A percentile compares a stretch with the other conserved stretches of the same genome.
Evolutionary conservation across 1,140 invertebrate species (phyloP).

Genomic region (Danaus melanippus): DNA sequence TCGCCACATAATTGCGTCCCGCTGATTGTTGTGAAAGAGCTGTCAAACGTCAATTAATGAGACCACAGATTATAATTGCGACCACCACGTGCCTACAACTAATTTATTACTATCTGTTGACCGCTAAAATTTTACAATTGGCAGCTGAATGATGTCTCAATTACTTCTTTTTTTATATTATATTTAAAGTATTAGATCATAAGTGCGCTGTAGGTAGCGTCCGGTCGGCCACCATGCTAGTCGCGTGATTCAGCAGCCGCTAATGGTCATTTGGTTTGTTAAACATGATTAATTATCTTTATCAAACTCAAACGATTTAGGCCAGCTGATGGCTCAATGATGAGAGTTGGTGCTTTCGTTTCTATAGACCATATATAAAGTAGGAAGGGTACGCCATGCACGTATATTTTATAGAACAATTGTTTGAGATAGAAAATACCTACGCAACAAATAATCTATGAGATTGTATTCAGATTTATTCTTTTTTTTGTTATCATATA

Average conservation of each 20-base stretch:
- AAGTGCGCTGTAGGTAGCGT: conserved; percentile 9
- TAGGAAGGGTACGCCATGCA: too few species aligned
- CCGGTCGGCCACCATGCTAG: conserved; percentile 42
- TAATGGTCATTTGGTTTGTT: conserved; percentile 62
- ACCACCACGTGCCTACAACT: conserved; percentile 32
- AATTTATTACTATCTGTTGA: conserved; percentile 17
- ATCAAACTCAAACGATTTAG: conserved; percentile 41
- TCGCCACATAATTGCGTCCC: conserved; percentile 39
- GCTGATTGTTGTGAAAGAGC: conserved; percentile 65
- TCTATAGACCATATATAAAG: conserved; percentile 4
- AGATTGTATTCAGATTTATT: too few species aligned
- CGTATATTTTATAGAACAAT: too few species aligned
- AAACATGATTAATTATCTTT: conserved; percentile 63
- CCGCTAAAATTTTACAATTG: conserved; percentile 7
- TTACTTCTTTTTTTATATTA: conserved; percentile 12
- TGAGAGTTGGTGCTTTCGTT: conserved; percentile 38
- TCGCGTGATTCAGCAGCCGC: conserved; percentile 51
- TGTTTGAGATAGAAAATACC: too few species aligned
- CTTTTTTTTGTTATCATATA: too few species aligned
- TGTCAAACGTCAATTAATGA: conserved; percentile 60
- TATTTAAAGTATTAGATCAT: conserved; percentile 1
- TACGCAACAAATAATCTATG: too few species aligned
- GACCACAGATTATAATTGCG: conserved; percentile 36
- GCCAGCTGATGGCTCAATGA: conserved; percentile 53
- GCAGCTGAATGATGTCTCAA: conserved; percentile 30